Percentiles rank a stretch among this genome's conserved stretches.
phyloP scores from a whole-genome alignment of 1,140 invertebrate genomes.

The Patella vulgata region DNA sequence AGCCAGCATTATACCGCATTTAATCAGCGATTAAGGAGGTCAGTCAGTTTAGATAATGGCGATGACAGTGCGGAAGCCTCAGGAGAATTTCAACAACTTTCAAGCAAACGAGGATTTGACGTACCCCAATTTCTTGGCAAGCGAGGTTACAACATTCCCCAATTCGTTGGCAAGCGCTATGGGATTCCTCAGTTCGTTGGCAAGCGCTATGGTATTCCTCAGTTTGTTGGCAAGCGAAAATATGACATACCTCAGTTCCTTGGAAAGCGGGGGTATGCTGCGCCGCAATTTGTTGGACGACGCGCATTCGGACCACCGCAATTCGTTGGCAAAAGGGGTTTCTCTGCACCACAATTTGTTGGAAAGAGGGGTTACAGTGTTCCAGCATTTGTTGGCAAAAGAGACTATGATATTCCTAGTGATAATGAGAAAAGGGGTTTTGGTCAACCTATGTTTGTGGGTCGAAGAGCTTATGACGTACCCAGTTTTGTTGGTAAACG shows the following conservation, averaged over 20 bases:
- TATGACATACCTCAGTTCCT: slow-evolving; percentile 7
- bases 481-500: slow-evolving; percentile 18
- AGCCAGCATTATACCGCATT: no score
- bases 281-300: slow-evolving; percentile 20
- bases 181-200: slow-evolving; percentile 5
- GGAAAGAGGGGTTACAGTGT: not conserved
- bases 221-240: slow-evolving; percentile 9
- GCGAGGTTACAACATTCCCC: not conserved
- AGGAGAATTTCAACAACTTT: no score
- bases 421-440: not conserved
- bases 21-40: no score
- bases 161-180: slow-evolving; percentile 1
- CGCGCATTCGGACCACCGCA: slow-evolving; percentile 4
- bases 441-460: slow-evolving; percentile 15
- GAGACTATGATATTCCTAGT: not conserved
- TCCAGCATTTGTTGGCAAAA: not conserved
- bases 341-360: slow-evolving; percentile 10
- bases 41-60: no score
- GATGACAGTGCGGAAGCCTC: no score
- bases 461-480: not conserved
- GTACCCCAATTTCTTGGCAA: slow-evolving; percentile 5
- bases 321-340: slow-evolving; percentile 14
- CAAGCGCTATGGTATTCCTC: not conserved
- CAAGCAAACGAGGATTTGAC: no score
- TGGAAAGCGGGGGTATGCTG: slow-evolving; percentile 7